These are phyloP conservation scores for Xiphorhynchus erythropygius DNA, from an alignment of 2,797 vertebrate genomes.

Conservation along the genomic window DNA sequence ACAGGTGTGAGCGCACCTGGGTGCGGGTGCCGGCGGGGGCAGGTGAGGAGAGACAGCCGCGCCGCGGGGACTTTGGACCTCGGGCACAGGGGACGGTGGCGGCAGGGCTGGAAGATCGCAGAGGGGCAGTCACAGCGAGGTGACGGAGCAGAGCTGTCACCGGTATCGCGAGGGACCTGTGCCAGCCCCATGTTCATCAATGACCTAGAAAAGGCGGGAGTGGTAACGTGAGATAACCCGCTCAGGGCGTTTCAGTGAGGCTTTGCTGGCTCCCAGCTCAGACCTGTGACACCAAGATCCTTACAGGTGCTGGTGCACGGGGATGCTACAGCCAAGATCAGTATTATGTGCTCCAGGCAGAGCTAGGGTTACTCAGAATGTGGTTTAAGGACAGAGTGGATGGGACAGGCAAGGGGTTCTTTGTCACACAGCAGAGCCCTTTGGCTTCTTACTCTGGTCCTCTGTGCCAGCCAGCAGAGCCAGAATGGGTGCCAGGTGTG, in stretches of 20 bases:
- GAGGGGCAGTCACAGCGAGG: background rate
- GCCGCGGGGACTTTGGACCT: background rate
- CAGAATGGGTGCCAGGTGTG: rapidly evolving
- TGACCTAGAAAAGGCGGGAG: background rate
- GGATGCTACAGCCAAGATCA: background rate
- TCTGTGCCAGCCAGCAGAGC: background rate
- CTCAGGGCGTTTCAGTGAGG: background rate
- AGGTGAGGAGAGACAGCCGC: background rate
- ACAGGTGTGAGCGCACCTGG: background rate
- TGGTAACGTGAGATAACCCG: background rate
- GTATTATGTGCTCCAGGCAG: background rate
- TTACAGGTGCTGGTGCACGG: rapidly evolving
- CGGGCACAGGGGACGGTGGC: background rate
- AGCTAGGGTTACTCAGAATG: background rate
- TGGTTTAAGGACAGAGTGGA: background rate
- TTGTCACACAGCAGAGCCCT: background rate
- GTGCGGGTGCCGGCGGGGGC: background rate
- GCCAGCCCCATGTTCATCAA: background rate
- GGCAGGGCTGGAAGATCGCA: background rate
- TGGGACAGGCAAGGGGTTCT: background rate
- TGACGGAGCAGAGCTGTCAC: background rate
- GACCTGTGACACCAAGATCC: background rate
- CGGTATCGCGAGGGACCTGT: background rate
- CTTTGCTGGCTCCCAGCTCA: background rate
- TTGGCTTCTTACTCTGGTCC: too few relatives aligned